Percentiles rank a stretch among this genome's conserved stretches.
Evolutionary conservation across 2,888 invertebrate species (phyloP).

Genomic region (Amphiduros pacificus): DNA sequence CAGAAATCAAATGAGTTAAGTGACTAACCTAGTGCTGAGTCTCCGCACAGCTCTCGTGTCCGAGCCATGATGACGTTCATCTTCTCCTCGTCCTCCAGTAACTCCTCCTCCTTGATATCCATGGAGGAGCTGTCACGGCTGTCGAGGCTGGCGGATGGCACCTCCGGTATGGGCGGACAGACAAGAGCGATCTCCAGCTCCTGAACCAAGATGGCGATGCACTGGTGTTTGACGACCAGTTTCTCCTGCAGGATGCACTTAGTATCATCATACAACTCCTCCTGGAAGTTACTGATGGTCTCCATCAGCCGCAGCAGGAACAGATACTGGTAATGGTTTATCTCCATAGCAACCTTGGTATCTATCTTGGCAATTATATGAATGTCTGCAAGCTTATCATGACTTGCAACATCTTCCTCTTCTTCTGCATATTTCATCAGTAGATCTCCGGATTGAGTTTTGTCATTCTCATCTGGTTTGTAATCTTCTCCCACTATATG

Average conservation of each 20-base stretch:
- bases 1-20: too few relatives aligned
- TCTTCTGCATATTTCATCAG: neutral
- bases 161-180: conserved; percentile 37
- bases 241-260: conserved; percentile 11
- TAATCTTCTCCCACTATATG: neutral
- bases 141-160: conserved; percentile 4
- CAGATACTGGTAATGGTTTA: conserved; percentile 91
- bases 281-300: conserved; percentile 63
- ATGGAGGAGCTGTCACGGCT: conserved; percentile 17
- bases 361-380: conserved; percentile 81
- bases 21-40: conserved; percentile 1
- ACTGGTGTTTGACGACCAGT: neutral
- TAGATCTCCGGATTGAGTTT: neutral
- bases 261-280: conserved; percentile 43
- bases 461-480: neutral
- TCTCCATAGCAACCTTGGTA: conserved; percentile 82
- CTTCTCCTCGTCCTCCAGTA: conserved; percentile 1
- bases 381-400: conserved; percentile 62
- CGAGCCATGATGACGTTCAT: neutral
- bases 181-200: conserved; percentile 84
- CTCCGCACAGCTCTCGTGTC: too few relatives aligned
- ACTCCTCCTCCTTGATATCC: conserved; percentile 10
- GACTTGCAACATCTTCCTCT: neutral
- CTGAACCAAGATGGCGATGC: conserved; percentile 74
- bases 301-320: conserved; percentile 85